phyloP scores from a whole-genome alignment of 2,797 vertebrate species.

The Dallia pectoralis region DNA sequence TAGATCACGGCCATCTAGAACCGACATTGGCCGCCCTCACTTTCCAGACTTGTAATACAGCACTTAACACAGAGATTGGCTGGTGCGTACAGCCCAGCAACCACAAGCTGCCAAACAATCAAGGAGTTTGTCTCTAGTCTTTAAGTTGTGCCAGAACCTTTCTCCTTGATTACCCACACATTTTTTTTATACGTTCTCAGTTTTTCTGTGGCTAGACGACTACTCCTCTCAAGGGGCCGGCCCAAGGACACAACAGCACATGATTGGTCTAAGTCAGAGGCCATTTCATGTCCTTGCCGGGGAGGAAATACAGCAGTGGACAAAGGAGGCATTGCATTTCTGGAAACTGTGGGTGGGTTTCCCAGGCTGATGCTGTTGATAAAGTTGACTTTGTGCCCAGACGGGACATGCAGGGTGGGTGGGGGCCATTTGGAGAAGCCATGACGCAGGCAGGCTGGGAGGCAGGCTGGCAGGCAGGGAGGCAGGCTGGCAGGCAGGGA shows the following conservation, averaged over 20 bases:
- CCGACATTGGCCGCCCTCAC: conserved; percentile 35
- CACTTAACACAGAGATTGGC: conserved; percentile 32
- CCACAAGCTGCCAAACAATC: conserved; percentile 37
- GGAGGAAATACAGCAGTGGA: conserved; percentile 46
- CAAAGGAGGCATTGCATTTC: conserved; percentile 52
- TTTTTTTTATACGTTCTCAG: conserved; percentile 59
- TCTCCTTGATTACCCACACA: conserved; percentile 66
- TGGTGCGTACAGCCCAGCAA: conserved; percentile 18
- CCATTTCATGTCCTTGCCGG: conserved; percentile 25
- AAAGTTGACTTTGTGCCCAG: conserved; percentile 50
- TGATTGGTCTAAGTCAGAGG: conserved; percentile 57
- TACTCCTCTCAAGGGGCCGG: conserved; percentile 38
- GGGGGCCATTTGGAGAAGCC: background rate
- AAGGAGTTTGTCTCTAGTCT: conserved; percentile 46
- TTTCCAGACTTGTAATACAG: conserved; percentile 35
- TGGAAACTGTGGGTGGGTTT: conserved; percentile 46
- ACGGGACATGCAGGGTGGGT: conserved; percentile 1
- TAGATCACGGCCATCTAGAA: conserved; percentile 33
- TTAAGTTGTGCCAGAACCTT: conserved; percentile 44
- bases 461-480: conserved; percentile 14
- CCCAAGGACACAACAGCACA: conserved; percentile 47
- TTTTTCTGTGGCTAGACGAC: conserved; percentile 64
- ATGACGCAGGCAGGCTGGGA: background rate
- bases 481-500: conserved; percentile 2
- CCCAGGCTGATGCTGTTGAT: conserved; percentile 38